Conservation (phyloP, 2,113 vertebrate genomes). For the Microcebus jonahi region DNA sequence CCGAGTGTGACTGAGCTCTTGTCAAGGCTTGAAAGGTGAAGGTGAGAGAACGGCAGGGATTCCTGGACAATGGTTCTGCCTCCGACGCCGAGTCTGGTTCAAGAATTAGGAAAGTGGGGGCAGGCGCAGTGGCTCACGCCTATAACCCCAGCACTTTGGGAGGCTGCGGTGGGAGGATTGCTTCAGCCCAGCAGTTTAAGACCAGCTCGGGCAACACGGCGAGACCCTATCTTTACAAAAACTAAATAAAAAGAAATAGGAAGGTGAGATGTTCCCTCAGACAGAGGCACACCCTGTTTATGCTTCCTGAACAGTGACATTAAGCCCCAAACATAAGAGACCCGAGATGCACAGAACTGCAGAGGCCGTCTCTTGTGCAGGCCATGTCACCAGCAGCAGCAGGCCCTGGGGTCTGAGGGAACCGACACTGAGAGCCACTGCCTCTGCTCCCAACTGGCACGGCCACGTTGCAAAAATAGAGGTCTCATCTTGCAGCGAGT, state of each 20-base stretch:
- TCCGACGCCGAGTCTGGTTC: neutral
- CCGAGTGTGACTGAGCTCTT: rapidly evolving
- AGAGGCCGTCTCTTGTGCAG: neutral
- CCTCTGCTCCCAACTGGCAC: neutral
- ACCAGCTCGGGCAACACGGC: no score
- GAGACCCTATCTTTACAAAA: no score
- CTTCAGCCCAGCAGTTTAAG: no score
- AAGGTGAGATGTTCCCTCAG: no score
- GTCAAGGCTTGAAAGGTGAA: neutral
- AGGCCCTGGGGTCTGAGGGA: neutral
- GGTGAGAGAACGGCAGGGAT: neutral
- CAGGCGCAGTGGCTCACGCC: no score
- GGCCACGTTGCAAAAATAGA: neutral
- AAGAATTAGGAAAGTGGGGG: neutral
- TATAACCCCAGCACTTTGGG: no score
- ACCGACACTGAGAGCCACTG: neutral
- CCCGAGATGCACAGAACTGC: no score
- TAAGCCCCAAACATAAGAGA: neutral
- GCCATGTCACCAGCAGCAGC: neutral
- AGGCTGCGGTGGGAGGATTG: no score
- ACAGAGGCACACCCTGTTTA: no score
- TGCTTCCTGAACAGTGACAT: neutral
- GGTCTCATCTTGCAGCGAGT: no score
- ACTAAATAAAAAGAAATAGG: neutral
- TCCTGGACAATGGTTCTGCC: neutral